A percentile compares a stretch with the other conserved stretches of the same genome.
phyloP scores from a whole-genome alignment of 2,888 invertebrate species.

The Chymomyza procnemis region DNA sequence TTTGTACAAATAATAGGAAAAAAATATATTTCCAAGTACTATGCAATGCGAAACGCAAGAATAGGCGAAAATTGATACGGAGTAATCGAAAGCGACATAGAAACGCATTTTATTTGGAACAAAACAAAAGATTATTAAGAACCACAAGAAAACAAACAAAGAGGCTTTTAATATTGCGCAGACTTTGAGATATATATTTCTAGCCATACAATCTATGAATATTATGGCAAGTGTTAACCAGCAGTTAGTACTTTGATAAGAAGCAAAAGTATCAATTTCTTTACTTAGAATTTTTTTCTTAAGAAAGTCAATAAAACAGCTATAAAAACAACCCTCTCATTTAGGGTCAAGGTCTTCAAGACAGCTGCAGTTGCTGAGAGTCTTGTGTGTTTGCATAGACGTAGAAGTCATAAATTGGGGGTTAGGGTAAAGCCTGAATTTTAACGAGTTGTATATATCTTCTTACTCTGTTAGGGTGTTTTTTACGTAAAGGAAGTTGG shows the following conservation, averaged over 20 bases:
- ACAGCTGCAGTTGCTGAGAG: no score
- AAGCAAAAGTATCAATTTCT: not conserved
- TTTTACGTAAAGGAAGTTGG: no score
- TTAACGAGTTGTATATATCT: no score
- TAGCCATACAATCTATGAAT: not conserved
- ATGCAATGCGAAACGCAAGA: not conserved
- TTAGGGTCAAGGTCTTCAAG: constrained; percentile 56
- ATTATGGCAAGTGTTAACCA: constrained; percentile 1
- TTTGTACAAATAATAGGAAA: not conserved
- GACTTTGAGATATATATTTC: not conserved
- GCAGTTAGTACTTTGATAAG: not conserved
- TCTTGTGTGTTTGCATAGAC: no score
- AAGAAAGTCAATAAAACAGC: not conserved
- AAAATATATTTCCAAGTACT: not conserved
- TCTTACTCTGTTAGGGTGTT: no score
- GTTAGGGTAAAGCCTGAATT: no score
- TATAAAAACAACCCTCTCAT: not conserved
- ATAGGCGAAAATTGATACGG: not conserved
- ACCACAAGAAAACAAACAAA: not conserved
- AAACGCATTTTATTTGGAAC: not conserved
- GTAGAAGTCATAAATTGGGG: no score
- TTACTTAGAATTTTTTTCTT: not conserved
- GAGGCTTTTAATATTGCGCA: not conserved
- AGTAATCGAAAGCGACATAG: not conserved
- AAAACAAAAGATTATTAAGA: not conserved